Percentiles rank a stretch among this genome's conserved stretches.
Conservation (phyloP, 1,140 invertebrate species). For the Polyergus mexicanus region DNA sequence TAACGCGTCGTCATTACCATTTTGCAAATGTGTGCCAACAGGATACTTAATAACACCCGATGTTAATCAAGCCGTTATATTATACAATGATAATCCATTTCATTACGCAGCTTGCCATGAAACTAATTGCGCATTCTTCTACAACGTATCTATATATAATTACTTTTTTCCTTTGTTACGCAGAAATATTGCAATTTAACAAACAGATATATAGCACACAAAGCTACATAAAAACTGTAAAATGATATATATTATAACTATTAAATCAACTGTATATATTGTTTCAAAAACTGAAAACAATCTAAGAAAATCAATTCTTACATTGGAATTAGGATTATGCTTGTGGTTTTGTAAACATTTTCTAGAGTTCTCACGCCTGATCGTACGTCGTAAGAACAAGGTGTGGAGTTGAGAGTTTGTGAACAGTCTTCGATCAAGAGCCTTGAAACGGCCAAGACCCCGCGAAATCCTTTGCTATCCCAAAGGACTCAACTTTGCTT, state of each 20-base stretch:
- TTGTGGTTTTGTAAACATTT: background rate
- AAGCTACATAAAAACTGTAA: background rate
- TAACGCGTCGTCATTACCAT: constrained; percentile 53
- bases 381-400: constrained; percentile 37
- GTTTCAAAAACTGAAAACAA: background rate
- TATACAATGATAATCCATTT: constrained; percentile 49
- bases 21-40: constrained; percentile 54
- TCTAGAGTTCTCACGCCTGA: constrained; percentile 6
- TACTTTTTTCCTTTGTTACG: background rate
- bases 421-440: constrained; percentile 64
- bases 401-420: constrained; percentile 45
- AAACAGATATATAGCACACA: background rate
- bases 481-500: constrained; percentile 61
- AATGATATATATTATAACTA: background rate
- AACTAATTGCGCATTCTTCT: constrained; percentile 54
- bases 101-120: constrained; percentile 1
- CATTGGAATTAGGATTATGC: background rate
- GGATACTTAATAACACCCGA: constrained; percentile 47
- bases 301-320: background rate
- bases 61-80: constrained; percentile 52
- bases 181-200: constrained; percentile 13
- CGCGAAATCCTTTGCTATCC: constrained; percentile 64
- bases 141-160: background rate
- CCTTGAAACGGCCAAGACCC: constrained; percentile 52
- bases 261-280: background rate